Percentiles rank a stretch among this genome's conserved stretches.
These are phyloP conservation scores for Garra rufa DNA, from an alignment of 2,113 vertebrate species.

Conservation along the genomic window DNA sequence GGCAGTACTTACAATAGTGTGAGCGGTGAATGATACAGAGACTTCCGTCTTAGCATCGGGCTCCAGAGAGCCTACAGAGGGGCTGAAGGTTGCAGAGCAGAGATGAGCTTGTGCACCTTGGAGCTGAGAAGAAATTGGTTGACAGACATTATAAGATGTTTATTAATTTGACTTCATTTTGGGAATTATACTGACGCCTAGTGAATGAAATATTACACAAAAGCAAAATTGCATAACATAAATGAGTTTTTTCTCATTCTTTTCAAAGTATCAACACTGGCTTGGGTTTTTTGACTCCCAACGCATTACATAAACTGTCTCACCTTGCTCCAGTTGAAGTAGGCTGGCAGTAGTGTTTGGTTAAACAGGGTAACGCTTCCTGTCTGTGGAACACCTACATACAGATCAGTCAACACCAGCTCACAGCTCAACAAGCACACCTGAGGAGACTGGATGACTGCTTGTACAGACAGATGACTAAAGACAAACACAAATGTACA, in stretches of 20 bases:
- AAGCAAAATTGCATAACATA: no score
- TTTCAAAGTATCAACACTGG: not conserved
- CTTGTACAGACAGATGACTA: slow-evolving; percentile 86
- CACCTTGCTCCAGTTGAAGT: slow-evolving; percentile 81
- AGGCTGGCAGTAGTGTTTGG: slow-evolving; percentile 83
- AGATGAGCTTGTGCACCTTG: slow-evolving; percentile 77
- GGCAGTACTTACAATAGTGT: slow-evolving; percentile 73
- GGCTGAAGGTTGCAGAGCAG: slow-evolving; percentile 74
- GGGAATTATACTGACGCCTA: no score
- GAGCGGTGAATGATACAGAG: slow-evolving; percentile 74
- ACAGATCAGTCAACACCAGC: slow-evolving; percentile 80
- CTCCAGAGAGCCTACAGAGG: slow-evolving; percentile 76
- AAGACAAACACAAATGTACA: slow-evolving; percentile 51
- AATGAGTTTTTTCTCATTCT: not conserved
- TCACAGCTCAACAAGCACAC: slow-evolving; percentile 81
- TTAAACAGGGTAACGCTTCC: slow-evolving; percentile 80
- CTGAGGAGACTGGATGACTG: slow-evolving; percentile 84
- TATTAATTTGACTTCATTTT: no score
- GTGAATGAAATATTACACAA: no score
- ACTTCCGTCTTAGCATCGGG: slow-evolving; percentile 81
- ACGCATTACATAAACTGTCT: not conserved
- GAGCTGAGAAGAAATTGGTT: slow-evolving; percentile 70
- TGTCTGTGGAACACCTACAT: slow-evolving; percentile 76
- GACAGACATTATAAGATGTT: no score
- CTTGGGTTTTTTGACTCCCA: not conserved